phyloP scores from a whole-genome alignment of 2,113 vertebrate species.

The Serinus canaria region DNA sequence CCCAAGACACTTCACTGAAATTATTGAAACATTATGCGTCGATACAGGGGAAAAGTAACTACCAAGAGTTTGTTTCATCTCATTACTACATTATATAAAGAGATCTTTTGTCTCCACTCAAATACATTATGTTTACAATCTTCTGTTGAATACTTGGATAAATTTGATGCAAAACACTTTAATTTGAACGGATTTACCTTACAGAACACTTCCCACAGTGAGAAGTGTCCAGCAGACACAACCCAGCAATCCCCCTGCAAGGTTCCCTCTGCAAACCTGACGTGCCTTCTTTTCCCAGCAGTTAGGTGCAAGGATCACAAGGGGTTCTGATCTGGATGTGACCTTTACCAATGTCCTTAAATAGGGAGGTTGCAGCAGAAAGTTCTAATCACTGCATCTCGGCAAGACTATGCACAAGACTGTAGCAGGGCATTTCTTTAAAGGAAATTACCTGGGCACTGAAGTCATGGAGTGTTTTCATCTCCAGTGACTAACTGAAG shows the following conservation, averaged over 20 bases:
- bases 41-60: background rate
- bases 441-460: background rate
- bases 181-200: background rate
- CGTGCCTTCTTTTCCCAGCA: background rate
- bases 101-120: background rate
- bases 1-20: background rate
- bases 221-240: background rate
- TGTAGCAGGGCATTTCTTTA: background rate
- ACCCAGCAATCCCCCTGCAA: background rate
- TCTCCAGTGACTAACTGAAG: background rate
- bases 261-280: background rate
- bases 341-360: background rate
- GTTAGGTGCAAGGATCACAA: background rate
- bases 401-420: background rate
- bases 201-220: background rate
- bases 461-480: background rate
- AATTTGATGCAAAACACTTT: background rate
- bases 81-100: background rate
- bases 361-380: background rate
- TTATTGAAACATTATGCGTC: background rate
- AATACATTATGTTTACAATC: background rate
- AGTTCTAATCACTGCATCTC: background rate
- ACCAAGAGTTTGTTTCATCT: background rate
- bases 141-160: background rate
- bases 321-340: background rate